Percentiles rank a stretch among this genome's conserved stretches.
phyloP scores from a whole-genome alignment of 2,888 invertebrate species.

The Philereme transversata region DNA sequence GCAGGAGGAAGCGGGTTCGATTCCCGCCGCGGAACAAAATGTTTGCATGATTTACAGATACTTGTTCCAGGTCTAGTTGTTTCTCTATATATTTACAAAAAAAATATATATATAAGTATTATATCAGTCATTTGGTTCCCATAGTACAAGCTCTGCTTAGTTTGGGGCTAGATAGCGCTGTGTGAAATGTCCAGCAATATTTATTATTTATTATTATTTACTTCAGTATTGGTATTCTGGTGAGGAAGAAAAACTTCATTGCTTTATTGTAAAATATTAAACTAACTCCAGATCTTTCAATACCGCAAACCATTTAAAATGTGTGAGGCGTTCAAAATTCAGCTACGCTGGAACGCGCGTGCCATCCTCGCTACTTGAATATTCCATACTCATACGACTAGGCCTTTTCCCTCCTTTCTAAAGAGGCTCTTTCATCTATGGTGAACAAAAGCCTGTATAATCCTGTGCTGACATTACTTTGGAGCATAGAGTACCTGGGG shows the following conservation, averaged over 20 bases:
- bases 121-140: too few relatives aligned
- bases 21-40: too few relatives aligned
- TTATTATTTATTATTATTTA: too few relatives aligned
- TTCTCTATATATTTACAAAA: too few relatives aligned
- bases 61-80: too few relatives aligned
- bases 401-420: slow-evolving; percentile 23
- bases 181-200: too few relatives aligned
- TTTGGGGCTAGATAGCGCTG: too few relatives aligned
- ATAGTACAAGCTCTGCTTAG: too few relatives aligned
- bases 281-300: background rate
- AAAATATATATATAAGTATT: too few relatives aligned
- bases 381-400: slow-evolving; percentile 26
- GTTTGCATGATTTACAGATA: too few relatives aligned
- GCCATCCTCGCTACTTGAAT: slow-evolving; percentile 15
- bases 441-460: slow-evolving; percentile 26
- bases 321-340: background rate
- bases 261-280: background rate
- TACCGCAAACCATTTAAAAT: background rate
- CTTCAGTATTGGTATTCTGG: too few relatives aligned
- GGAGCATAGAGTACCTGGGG: background rate
- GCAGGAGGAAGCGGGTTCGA: too few relatives aligned
- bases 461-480: slow-evolving; percentile 27
- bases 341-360: background rate
- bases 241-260: background rate
- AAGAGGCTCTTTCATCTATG: slow-evolving; percentile 27